phyloP scores from a whole-genome alignment of 2,113 vertebrate genomes.

The Callithrix jacchus region DNA sequence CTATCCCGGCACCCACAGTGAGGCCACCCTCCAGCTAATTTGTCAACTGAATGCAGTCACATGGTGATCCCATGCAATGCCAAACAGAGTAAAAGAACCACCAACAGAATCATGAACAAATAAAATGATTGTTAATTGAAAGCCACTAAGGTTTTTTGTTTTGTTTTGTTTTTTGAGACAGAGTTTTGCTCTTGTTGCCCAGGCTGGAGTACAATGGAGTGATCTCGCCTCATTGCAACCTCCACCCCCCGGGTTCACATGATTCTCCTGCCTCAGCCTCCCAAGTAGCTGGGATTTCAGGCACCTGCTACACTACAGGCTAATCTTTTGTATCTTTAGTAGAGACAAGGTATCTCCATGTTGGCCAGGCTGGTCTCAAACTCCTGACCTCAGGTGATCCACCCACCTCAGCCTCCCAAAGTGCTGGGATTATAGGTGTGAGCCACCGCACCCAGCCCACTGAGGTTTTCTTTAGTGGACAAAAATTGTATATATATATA shows the following conservation, averaged over 20 bases:
- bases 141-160: neutral
- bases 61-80: neutral
- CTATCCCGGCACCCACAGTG: neutral
- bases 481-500: neutral
- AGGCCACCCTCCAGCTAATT: neutral
- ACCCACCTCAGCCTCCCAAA: too few species aligned
- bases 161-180: neutral
- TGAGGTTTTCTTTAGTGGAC: neutral
- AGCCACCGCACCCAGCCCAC: neutral
- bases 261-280: neutral
- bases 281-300: neutral
- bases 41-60: neutral
- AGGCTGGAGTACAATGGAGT: neutral
- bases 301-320: neutral
- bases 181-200: neutral
- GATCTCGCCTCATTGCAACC: neutral
- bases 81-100: neutral
- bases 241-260: neutral
- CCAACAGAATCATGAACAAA: neutral
- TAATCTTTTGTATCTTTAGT: neutral
- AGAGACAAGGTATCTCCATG: neutral
- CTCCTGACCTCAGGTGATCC: too few species aligned
- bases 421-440: too few species aligned
- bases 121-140: neutral
- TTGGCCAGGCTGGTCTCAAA: neutral